A percentile compares a stretch with the other conserved stretches of the same genome.
Evolutionary conservation across 2,797 vertebrate genomes (phyloP).

Genomic region (Erithacus rubecula): DNA sequence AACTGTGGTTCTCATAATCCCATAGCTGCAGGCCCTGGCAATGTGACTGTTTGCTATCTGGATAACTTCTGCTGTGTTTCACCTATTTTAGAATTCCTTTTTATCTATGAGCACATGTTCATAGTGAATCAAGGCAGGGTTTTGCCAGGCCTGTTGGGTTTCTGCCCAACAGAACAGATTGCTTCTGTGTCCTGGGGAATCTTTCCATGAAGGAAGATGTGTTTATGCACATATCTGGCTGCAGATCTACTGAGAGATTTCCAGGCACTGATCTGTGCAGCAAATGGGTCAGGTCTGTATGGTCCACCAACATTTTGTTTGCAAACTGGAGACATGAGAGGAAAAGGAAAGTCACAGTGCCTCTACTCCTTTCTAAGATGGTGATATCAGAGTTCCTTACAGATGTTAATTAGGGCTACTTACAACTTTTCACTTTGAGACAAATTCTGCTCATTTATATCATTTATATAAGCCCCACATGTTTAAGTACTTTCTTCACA

Average conservation of each 20-base stretch:
- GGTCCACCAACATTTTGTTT: not conserved
- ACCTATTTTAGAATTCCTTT: not conserved
- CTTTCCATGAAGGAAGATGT: not conserved
- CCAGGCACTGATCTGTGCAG: not conserved
- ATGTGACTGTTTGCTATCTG: not conserved
- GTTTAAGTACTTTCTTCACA: not conserved
- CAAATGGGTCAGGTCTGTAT: not conserved
- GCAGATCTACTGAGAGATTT: not conserved
- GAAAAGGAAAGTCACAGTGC: not conserved
- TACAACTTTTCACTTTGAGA: not conserved
- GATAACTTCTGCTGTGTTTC: not conserved
- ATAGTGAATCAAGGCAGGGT: not conserved
- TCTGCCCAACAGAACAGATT: not conserved
- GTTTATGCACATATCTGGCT: not conserved
- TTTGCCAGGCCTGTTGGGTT: not conserved
- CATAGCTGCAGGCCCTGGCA: not conserved
- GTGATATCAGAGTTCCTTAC: not conserved
- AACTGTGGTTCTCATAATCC: not conserved
- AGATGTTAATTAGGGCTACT: not conserved
- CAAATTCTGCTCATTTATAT: not conserved
- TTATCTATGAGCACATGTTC: not conserved
- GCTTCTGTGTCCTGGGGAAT: not conserved
- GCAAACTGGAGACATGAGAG: not conserved
- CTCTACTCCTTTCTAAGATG: not conserved
- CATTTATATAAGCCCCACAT: not conserved